Conservation (phyloP, 2,888 invertebrate species). For the Tyria jacobaeae region DNA sequence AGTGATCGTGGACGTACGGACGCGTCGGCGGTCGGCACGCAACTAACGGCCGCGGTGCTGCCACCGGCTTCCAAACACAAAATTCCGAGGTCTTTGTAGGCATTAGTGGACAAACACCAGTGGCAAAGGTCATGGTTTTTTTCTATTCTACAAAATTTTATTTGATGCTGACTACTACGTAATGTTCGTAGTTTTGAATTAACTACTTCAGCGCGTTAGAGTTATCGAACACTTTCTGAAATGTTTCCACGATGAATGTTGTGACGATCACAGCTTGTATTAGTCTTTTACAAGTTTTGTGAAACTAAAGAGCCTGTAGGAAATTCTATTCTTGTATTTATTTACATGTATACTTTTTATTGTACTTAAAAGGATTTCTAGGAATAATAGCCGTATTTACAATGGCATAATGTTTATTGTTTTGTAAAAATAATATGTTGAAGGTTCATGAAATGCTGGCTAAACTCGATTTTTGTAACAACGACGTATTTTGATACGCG, state of each 20-base stretch:
- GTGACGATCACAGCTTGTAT: slow-evolving; percentile 36
- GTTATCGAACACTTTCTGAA: slow-evolving; percentile 21
- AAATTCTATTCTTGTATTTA: slow-evolving; percentile 6
- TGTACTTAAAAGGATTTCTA: not conserved
- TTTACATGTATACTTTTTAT: not conserved
- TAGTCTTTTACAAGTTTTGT: slow-evolving; percentile 34
- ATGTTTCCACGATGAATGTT: slow-evolving; percentile 25
- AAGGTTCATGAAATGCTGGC: not conserved
- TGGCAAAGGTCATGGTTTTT: slow-evolving; percentile 77
- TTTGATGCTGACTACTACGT: slow-evolving; percentile 34
- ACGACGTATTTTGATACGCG: not conserved
- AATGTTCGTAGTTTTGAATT: slow-evolving; percentile 23
- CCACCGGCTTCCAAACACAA: slow-evolving; percentile 66
- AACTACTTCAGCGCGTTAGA: slow-evolving; percentile 18
- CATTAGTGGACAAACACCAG: slow-evolving; percentile 68
- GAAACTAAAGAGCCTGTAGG: slow-evolving; percentile 17
- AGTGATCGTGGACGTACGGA: slow-evolving; percentile 60
- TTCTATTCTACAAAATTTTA: slow-evolving; percentile 36
- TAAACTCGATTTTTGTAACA: not conserved
- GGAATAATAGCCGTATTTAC: not conserved
- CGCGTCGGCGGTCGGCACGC: slow-evolving; percentile 70
- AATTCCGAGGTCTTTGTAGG: slow-evolving; percentile 74
- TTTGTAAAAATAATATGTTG: not conserved
- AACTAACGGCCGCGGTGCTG: slow-evolving; percentile 69
- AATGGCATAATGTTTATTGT: not conserved